phyloP scores from a whole-genome alignment of 2,113 vertebrate species.

The Cochlearius cochlearius region DNA sequence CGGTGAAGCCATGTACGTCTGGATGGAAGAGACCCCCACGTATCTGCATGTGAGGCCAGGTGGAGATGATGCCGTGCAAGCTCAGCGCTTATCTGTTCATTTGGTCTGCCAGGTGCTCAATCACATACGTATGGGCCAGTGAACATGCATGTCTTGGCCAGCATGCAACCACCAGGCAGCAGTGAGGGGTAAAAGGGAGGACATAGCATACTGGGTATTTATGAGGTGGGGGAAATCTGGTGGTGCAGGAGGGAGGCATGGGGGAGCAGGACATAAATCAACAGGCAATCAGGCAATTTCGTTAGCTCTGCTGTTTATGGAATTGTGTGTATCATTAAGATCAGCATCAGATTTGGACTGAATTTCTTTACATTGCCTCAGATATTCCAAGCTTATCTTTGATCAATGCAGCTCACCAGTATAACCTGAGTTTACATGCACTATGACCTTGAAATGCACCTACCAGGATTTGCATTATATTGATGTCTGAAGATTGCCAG shows the following conservation, averaged over 20 bases:
- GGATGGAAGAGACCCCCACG: background rate
- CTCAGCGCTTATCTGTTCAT: background rate
- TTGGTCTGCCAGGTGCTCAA: background rate
- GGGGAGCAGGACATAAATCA: background rate
- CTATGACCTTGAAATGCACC: background rate
- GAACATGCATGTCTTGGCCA: background rate
- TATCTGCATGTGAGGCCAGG: background rate
- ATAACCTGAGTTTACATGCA: background rate
- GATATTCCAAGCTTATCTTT: background rate
- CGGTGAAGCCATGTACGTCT: background rate
- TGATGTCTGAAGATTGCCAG: background rate
- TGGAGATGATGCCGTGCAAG: background rate
- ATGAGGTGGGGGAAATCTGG: background rate
- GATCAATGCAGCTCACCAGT: background rate
- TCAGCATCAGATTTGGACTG: background rate
- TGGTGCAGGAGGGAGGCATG: background rate
- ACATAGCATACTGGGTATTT: background rate
- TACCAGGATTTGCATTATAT: background rate
- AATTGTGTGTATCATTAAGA: background rate
- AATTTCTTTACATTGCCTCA: background rate
- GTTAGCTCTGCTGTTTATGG: background rate
- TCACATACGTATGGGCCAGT: accelerated
- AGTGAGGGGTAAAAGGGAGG: background rate
- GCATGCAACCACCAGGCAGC: background rate
- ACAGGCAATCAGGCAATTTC: background rate